Percentiles rank a stretch among this genome's conserved stretches.
Conservation (phyloP, 2,888 invertebrate genomes). For the Volucella bombylans region DNA sequence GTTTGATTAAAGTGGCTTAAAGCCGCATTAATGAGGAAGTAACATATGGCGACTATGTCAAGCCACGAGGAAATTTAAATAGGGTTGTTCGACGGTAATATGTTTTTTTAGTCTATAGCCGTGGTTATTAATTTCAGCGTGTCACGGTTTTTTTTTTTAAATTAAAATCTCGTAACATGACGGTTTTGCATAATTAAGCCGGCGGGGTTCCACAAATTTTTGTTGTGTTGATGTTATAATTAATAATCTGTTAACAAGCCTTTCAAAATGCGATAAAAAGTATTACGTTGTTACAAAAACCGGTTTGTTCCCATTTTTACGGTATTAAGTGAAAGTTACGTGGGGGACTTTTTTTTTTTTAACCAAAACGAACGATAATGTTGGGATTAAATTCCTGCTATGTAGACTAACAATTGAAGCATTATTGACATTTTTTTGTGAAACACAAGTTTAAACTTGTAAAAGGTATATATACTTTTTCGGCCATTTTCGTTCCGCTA, state of each 20-base stretch:
- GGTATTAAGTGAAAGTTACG: neutral
- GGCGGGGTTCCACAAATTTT: neutral
- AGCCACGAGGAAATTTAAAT: too few relatives aligned
- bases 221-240: slow-evolving; percentile 39
- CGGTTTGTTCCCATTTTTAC: neutral
- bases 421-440: too few relatives aligned
- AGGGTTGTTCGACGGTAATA: neutral
- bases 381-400: too few relatives aligned
- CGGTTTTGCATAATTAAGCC: slow-evolving; percentile 28
- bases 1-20: too few relatives aligned
- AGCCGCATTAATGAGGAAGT: too few relatives aligned
- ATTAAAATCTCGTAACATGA: slow-evolving; percentile 52
- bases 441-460: too few relatives aligned
- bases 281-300: neutral
- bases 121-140: neutral
- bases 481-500: too few relatives aligned
- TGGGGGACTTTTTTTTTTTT: too few relatives aligned
- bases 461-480: too few relatives aligned
- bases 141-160: slow-evolving; percentile 6
- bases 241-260: slow-evolving; percentile 49
- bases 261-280: neutral
- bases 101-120: neutral
- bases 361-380: too few relatives aligned
- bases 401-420: too few relatives aligned
- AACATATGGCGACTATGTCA: too few relatives aligned